Base-by-base conservation (phyloP, 2,113 vertebrate genomes). In the Ploceus nigricollis region DNA sequence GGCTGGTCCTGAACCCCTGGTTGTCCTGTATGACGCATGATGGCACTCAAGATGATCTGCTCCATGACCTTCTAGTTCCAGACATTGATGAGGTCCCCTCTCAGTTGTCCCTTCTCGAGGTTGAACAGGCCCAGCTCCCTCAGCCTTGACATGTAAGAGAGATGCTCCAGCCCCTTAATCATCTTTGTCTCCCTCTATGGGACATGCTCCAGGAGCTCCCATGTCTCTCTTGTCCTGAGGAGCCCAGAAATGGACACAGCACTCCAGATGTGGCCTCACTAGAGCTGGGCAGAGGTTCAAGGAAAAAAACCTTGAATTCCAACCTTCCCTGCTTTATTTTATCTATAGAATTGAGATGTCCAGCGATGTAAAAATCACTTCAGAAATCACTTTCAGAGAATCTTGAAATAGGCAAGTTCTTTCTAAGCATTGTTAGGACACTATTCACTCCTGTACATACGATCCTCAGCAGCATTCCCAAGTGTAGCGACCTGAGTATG, bases 371-470 rank as follows among this genome's bases (percentile, higher is more conserved):
- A 66, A 92, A 17, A 51, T 44, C 13, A 35, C 31, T 44, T 71
- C 23, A 28, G 24, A 80, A 82, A 60, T 51, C 12, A 16, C 37
- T 71, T 30, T 33, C 68, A 53, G 22, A 73, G 47, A 56, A n/a
- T 40, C 50, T 50, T 50, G 58, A 50, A 66, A 33, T 27, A n/a
- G 21, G 4, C 5, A 51, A 21, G 13, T 64, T 72, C 18, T 71
- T 80, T 57, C 50, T 61, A 20, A 27, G 31, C 0, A 0, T 65
- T 39, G 11, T 77, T 56, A 65, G 18, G 58, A 13, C 14, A 1
- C 3, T 14, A 5, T 22, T 58, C 33, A 31, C 45, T 9, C 33
- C 28, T 56, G 23, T 13, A 6, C 0, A 0, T 45, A 3, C 2
- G 21, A 11, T 50, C 25, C 44, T 47, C 10, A 15, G n/a, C 18